Evolutionary conservation across 1,140 invertebrate genomes (phyloP), one percentile per base, ranked within the genome.

Genomic region (Drosophila tani): DNA sequence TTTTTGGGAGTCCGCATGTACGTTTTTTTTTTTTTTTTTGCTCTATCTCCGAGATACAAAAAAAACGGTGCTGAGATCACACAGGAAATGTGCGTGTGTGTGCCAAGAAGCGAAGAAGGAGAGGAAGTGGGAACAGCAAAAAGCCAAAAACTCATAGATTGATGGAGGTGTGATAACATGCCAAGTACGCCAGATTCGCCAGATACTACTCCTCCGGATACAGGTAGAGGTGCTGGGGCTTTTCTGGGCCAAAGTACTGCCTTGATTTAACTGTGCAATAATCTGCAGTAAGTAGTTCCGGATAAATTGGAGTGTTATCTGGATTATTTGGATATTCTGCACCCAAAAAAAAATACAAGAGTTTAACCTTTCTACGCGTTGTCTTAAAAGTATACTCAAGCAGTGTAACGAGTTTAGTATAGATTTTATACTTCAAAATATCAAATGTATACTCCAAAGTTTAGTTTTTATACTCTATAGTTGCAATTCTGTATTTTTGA

Each of bases 1-100:
- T 83, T 87, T 87, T 88, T 81, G 84, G 84, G 51, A 68, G 80
- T 87, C 75, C 14, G 14, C 19, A n/a, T 56, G 71, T 63, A 32
- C 71, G 81, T 17, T 41, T 60, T 63, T 77, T 49, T 66, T 60
- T 47, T 32, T 21, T 49, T 19, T 38, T 32, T 32, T 71, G 49
- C 50, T 77, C 46, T 65, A 60, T 66, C 69, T 76, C 27, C 41
- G 35, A 65, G 73, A 83, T 70, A 75, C 57, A 77, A 45, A 35
- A 35, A 77, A 45, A 35, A 38, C 14, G 14, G 14, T 38, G 55
- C 66, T 86, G 83, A 86, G 80, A 82, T 86, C 79, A 83, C 80
- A 87, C 80, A 87, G 83, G 83, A 86, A 86, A 82, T 83, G 46
- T 64, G 66, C 12, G 24, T 51, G 60, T 43, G 45, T 51, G 19